A percentile compares a stretch with the other conserved stretches of the same genome.
Evolutionary conservation across 2,113 vertebrate species (phyloP).

Genomic region (Morone chrysops): DNA sequence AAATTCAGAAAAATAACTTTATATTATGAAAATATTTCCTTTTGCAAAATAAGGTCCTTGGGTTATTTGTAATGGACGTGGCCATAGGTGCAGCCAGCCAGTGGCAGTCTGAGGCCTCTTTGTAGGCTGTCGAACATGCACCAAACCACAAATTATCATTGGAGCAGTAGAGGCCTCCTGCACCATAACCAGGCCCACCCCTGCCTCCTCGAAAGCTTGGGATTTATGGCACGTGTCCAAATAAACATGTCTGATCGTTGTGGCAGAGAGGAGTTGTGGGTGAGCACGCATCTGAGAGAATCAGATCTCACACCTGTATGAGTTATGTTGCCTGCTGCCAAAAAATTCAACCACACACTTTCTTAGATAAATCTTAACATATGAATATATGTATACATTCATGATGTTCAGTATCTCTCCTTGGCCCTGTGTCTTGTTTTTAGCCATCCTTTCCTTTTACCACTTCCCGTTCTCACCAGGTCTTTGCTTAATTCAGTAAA

Average conservation of each 20-base stretch:
- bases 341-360: slow-evolving; percentile 16
- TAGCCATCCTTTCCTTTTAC: slow-evolving; percentile 15
- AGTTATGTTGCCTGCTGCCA: slow-evolving; percentile 41
- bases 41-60: slow-evolving; percentile 56
- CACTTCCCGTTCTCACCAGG: slow-evolving; percentile 39
- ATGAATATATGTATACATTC: not conserved
- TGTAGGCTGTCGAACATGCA: slow-evolving; percentile 89
- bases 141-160: slow-evolving; percentile 95
- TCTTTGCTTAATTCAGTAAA: slow-evolving; percentile 54
- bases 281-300: slow-evolving; percentile 67
- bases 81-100: slow-evolving; percentile 82
- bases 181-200: slow-evolving; percentile 68
- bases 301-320: slow-evolving; percentile 68
- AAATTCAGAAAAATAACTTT: slow-evolving; percentile 73
- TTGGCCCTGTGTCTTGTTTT: slow-evolving; percentile 28
- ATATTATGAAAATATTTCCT: slow-evolving; percentile 74
- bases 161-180: slow-evolving; percentile 85
- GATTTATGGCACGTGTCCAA: slow-evolving; percentile 90
- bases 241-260: slow-evolving; percentile 84
- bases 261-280: slow-evolving; percentile 73
- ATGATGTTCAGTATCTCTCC: slow-evolving; percentile 15
- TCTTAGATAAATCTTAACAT: slow-evolving; percentile 43
- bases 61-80: slow-evolving; percentile 86
- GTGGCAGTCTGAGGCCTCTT: slow-evolving; percentile 90
- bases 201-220: slow-evolving; percentile 67